Evolutionary conservation across 2,797 vertebrate species (phyloP).

Genomic region (Pantherophis alleghaniensis): DNA sequence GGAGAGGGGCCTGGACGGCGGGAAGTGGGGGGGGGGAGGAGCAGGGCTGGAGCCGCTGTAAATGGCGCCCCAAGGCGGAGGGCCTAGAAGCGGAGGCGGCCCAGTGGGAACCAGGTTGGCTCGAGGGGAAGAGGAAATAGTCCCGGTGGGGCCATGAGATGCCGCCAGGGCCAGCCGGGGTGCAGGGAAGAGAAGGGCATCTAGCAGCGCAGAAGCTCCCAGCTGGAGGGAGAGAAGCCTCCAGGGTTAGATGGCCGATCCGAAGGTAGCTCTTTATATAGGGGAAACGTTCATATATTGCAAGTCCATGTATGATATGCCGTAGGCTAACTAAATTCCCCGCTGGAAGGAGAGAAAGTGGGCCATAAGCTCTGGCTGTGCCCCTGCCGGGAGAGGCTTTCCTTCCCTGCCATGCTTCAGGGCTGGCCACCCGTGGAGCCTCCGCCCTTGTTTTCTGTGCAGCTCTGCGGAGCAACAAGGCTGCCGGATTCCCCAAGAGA

Average conservation of each 20-base stretch:
- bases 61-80: background rate
- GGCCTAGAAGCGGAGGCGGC: background rate
- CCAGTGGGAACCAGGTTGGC: background rate
- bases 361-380: background rate
- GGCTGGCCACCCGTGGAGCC: background rate
- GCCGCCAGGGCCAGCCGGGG: background rate
- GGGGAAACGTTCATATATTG: rapidly evolving
- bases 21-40: background rate
- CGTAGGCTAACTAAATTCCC: no score
- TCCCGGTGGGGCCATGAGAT: background rate
- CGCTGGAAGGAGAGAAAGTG: background rate
- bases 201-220: background rate
- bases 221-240: background rate
- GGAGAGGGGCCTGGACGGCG: background rate
- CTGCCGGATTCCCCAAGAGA: background rate
- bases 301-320: background rate
- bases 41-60: background rate
- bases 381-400: background rate
- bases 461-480: background rate
- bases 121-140: background rate
- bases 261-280: background rate
- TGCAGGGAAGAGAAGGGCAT: background rate
- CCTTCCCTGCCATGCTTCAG: background rate
- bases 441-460: background rate
- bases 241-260: background rate